Conservation (phyloP, 2,797 vertebrate species). For the Tympanoctomys barrerae region DNA sequence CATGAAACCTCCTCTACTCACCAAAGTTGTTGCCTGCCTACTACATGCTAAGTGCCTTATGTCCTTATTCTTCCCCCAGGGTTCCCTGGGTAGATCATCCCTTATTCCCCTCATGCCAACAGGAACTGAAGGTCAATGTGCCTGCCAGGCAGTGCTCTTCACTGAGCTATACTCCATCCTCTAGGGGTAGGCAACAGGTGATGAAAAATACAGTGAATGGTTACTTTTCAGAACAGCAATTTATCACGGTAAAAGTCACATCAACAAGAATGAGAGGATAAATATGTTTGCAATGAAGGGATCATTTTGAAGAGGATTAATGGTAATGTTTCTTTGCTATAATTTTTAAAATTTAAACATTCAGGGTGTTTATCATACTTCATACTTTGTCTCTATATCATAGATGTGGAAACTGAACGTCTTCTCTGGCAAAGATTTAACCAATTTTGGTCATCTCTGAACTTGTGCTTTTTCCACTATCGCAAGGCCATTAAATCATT, state of each 20-base stretch:
- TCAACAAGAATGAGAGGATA: neutral
- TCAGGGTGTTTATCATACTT: neutral
- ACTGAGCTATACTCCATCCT: rapidly evolving
- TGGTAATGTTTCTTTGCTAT: neutral
- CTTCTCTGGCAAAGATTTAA: neutral
- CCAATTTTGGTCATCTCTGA: neutral
- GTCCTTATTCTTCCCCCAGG: neutral
- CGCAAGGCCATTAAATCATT: neutral
- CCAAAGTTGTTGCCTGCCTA: neutral
- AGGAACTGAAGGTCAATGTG: neutral
- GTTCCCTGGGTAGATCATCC: neutral
- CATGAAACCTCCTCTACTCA: neutral
- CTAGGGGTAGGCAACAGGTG: neutral
- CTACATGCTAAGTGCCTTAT: neutral
- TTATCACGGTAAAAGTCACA: neutral
- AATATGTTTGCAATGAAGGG: neutral
- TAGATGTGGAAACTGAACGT: neutral
- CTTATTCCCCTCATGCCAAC: neutral
- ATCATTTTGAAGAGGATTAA: neutral
- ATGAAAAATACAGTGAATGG: neutral
- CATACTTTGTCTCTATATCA: neutral
- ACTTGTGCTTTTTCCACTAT: neutral
- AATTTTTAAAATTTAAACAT: neutral
- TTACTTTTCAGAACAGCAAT: neutral
- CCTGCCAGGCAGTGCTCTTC: neutral